Percentiles rank a stretch among this genome's conserved stretches.
Conservation (phyloP, 2,113 vertebrate species). For the Calonectris borealis region DNA sequence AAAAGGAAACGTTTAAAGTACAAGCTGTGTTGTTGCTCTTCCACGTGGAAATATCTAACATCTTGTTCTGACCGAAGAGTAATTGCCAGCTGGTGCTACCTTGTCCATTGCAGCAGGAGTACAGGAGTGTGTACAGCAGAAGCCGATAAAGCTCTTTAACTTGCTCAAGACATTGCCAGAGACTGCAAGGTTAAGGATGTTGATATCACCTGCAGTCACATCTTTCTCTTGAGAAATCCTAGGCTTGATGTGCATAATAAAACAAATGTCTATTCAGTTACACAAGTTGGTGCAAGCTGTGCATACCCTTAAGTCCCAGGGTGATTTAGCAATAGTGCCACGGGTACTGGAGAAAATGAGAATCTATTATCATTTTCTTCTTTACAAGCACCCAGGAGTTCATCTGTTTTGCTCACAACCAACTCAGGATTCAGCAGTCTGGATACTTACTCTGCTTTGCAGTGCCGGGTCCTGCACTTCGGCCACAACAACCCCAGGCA, state of each 20-base stretch:
- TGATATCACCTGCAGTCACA: neutral
- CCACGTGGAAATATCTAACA: neutral
- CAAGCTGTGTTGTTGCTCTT: neutral
- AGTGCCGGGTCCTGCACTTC: too few species aligned
- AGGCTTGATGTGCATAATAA: neutral
- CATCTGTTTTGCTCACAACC: neutral
- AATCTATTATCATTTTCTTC: neutral
- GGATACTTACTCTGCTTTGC: neutral
- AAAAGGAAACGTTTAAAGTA: neutral
- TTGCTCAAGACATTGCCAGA: neutral
- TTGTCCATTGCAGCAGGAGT: neutral
- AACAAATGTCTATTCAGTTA: neutral
- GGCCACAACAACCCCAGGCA: too few species aligned
- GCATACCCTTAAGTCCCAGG: neutral
- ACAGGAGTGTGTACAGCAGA: neutral
- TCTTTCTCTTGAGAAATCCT: constrained; percentile 6
- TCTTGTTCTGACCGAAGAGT: neutral
- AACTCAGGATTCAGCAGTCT: neutral
- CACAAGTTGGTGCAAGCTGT: neutral
- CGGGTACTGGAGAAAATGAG: neutral
- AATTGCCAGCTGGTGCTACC: neutral
- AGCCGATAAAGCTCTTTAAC: neutral
- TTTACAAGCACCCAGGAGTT: neutral
- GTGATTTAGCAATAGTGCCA: neutral
- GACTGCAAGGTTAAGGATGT: neutral